A percentile compares a stretch with the other conserved stretches of the same genome.
Conservation (phyloP, 1,140 invertebrate species). For the Nymphalis io region DNA sequence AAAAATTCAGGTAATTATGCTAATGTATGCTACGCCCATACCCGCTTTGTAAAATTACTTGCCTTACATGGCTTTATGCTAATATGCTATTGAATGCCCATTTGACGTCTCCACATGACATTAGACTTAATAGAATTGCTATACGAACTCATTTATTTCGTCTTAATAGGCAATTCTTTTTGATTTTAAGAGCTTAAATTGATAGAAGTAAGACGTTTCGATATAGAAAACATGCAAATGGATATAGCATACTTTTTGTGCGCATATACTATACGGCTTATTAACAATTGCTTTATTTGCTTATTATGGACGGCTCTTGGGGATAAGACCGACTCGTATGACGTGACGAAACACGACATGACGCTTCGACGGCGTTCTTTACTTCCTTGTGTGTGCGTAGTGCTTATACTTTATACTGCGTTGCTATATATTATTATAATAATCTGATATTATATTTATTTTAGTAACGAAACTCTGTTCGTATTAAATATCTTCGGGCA, state of each 20-base stretch:
- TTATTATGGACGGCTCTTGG: no score
- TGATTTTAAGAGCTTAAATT: neutral
- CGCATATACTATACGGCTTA: no score
- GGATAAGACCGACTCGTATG: no score
- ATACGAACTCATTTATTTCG: neutral
- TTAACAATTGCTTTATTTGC: no score
- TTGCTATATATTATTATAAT: no score
- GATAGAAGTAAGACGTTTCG: neutral
- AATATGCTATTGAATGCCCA: conserved; percentile 23
- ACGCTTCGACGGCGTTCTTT: no score
- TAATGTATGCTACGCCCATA: conserved; percentile 13
- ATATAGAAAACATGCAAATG: neutral
- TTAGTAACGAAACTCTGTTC: no score
- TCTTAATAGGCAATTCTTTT: neutral
- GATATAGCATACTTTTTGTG: neutral
- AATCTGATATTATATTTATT: no score
- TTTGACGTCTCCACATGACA: conserved; percentile 19
- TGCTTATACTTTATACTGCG: no score
- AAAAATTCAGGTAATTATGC: conserved; percentile 28
- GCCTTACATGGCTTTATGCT: conserved; percentile 23
- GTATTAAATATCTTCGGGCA: no score
- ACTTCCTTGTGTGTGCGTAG: no score
- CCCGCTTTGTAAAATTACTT: conserved; percentile 23
- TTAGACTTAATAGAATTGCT: conserved; percentile 17
- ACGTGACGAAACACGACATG: no score